These are phyloP conservation scores for Linnaemya vulpina DNA, from an alignment of 2,888 invertebrate genomes.

Conservation along the genomic window DNA sequence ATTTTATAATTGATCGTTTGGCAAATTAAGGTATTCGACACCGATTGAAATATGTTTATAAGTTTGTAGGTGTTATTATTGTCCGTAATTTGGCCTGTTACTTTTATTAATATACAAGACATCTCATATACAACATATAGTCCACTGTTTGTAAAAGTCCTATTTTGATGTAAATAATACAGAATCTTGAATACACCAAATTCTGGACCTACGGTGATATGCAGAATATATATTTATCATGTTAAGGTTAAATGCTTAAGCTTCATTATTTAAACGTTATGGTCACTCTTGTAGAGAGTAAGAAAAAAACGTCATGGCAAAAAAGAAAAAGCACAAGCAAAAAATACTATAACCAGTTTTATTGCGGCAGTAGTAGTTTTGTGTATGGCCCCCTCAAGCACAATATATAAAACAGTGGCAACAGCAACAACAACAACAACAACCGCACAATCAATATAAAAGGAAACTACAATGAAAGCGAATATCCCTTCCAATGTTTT, in stretches of 20 bases:
- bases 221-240: too few species aligned
- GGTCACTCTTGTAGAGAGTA: conserved; percentile 4
- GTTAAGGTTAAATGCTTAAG: not conserved
- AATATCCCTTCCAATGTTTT: conserved; percentile 46
- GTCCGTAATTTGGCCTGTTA: too few species aligned
- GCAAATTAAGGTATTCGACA: too few species aligned
- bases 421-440: conserved; percentile 20
- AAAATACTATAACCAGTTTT: conserved; percentile 42
- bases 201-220: too few species aligned
- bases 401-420: not conserved
- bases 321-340: conserved; percentile 2
- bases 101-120: too few species aligned
- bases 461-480: not conserved
- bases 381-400: conserved; percentile 39
- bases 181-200: too few species aligned
- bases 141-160: too few species aligned
- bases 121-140: too few species aligned
- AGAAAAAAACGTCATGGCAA: not conserved
- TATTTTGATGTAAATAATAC: too few species aligned
- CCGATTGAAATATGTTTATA: too few species aligned
- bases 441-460: not conserved
- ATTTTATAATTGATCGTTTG: too few species aligned
- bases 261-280: not conserved
- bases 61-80: too few species aligned
- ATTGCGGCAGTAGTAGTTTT: not conserved